Evolutionary conservation across 2,113 vertebrate genomes (phyloP), one percentile per base, ranked within the genome.

Genomic region (Platichthys stellatus): DNA sequence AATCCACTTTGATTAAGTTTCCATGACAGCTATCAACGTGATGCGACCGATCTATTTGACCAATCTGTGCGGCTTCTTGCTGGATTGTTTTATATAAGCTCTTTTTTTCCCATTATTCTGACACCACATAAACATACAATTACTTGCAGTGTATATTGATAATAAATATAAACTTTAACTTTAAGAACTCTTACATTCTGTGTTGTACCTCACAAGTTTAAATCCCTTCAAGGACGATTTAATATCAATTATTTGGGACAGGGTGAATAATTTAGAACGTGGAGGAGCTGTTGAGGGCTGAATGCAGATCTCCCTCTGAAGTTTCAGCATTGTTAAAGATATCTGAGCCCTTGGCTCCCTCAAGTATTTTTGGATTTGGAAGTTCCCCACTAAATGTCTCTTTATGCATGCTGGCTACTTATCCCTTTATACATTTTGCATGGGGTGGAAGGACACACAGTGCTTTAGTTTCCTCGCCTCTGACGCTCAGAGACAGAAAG

Each of bases 181-280:
- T 69, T n/a, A 17, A 15, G 15, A 77, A 47, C 23, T 67, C 45
- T 56, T 56, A 17, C 7, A n/a, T 72, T 56, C 57, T 23, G 54
- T 76, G 17, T 71, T 54, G 20, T 35, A 26, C 58, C 18, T 28
- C 17, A 2, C 76, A 21, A 74, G 18, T 77, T 49, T 3, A 54
- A 69, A 75, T 75, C 80, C 18, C 72, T 81, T 79, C 26, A 35
- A 67, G 80, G 62, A 78, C 65, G 54, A 17, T 85, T 69, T 8
- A 64, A 60, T 62, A 88, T 90, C 23, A 89, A 88, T 90, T 88
- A 92, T 90, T 92, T 80, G 74, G 62, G 75, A 77, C 11, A 51
- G 28, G 65, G 13, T 90, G 54, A 92, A 92, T 90, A 74, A 90
- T 88, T 88, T 53, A 84, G 12, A 1, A 70, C 53, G 63, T 24